These are phyloP conservation scores for Idaea aversata DNA, from an alignment of 2,888 invertebrate species.

Conservation along the genomic window DNA sequence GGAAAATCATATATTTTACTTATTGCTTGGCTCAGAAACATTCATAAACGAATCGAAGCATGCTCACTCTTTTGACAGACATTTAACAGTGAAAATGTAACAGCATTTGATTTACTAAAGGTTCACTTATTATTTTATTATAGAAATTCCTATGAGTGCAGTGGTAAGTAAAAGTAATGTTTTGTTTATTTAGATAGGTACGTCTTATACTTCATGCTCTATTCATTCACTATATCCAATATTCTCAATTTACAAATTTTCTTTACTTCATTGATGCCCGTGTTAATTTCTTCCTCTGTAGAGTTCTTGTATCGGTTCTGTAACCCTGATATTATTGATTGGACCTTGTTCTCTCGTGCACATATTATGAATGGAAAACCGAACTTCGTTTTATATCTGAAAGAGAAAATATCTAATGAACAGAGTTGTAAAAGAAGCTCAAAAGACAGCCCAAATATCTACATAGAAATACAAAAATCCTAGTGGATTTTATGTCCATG, in stretches of 20 bases:
- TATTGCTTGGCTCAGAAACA: no score
- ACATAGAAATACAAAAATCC: no score
- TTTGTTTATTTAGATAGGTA: slow-evolving; percentile 7
- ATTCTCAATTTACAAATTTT: slow-evolving; percentile 83
- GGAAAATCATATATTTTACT: no score
- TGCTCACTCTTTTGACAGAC: no score
- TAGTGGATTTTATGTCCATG: no score
- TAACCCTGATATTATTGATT: slow-evolving; percentile 80
- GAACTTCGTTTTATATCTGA: slow-evolving; percentile 83
- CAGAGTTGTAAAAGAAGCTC: no score
- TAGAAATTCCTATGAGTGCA: not conserved
- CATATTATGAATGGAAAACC: slow-evolving; percentile 86
- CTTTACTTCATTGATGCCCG: slow-evolving; percentile 83
- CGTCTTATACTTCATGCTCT: slow-evolving; percentile 7
- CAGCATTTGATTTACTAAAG: no score
- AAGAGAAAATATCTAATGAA: not conserved
- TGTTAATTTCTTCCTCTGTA: slow-evolving; percentile 75
- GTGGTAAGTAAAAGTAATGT: not conserved
- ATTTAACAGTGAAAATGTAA: no score
- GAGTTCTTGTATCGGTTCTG: slow-evolving; percentile 76
- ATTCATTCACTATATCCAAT: slow-evolving; percentile 66
- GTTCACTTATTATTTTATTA: no score
- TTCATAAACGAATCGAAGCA: no score
- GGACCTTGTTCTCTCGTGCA: slow-evolving; percentile 81
- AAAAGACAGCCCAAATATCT: no score